A percentile compares a stretch with the other conserved stretches of the same genome.
These are phyloP conservation scores for Carpatolechia fugitivella DNA, from an alignment of 2,888 invertebrate genomes.

Conservation along the genomic window DNA sequence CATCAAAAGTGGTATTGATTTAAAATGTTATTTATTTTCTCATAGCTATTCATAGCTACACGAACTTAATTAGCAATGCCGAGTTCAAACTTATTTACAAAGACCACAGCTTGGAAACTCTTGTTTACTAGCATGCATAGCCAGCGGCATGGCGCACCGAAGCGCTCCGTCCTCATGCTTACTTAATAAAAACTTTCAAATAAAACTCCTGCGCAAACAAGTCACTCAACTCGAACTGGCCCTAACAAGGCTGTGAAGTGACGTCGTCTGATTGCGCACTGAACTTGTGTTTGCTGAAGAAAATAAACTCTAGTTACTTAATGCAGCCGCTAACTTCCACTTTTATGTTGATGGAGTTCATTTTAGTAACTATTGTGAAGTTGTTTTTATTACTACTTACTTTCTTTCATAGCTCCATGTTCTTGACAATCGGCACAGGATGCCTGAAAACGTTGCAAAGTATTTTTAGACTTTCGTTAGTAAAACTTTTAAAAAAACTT, in stretches of 20 bases:
- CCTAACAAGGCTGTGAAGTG: slow-evolving; percentile 48
- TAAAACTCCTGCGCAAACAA: slow-evolving; percentile 24
- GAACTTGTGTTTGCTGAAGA: slow-evolving; percentile 38
- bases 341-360: slow-evolving; percentile 21
- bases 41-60: too few relatives aligned
- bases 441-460: too few relatives aligned
- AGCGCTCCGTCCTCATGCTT: background rate
- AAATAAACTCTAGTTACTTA: slow-evolving; percentile 39
- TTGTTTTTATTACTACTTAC: too few relatives aligned
- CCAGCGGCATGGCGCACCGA: background rate
- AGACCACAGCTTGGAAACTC: background rate
- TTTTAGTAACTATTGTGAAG: background rate
- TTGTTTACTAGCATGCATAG: background rate
- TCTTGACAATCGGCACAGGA: too few relatives aligned
- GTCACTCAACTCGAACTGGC: slow-evolving; percentile 29
- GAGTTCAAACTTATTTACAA: background rate
- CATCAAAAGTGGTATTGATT: too few relatives aligned
- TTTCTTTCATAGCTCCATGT: too few relatives aligned
- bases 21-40: too few relatives aligned
- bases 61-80: background rate
- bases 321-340: slow-evolving; percentile 25
- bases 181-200: slow-evolving; percentile 17
- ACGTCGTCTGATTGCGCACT: slow-evolving; percentile 39
- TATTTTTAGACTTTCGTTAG: too few relatives aligned
- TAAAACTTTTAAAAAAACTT: too few relatives aligned